Conservation (phyloP, 2,797 vertebrate genomes). For the Myotis pilosus region DNA sequence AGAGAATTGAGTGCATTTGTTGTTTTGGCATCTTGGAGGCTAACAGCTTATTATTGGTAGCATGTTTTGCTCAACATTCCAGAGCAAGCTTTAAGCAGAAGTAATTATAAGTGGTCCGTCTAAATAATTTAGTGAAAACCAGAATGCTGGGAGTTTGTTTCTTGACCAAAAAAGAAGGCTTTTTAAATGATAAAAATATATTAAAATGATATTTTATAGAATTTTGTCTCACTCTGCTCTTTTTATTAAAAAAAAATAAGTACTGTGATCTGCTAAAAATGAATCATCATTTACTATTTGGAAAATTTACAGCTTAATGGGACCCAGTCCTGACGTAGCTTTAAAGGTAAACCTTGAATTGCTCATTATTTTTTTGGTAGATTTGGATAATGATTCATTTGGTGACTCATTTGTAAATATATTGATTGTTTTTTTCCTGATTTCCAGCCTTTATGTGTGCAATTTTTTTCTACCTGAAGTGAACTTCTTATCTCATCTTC, state of each 20-base stretch:
- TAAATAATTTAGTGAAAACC: slow-evolving; percentile 33
- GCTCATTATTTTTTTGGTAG: not conserved
- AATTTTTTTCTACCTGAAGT: not conserved
- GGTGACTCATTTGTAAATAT: not conserved
- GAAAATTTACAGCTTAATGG: not conserved
- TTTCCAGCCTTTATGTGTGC: not conserved
- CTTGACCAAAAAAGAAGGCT: not conserved
- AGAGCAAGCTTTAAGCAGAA: not conserved
- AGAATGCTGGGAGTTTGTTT: slow-evolving; percentile 3
- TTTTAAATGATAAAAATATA: not conserved
- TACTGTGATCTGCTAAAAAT: not conserved
- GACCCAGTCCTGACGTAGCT: not conserved
- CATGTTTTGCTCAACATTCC: slow-evolving; percentile 20
- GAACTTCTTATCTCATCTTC: not conserved
- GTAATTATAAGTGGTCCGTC: not conserved
- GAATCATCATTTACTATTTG: not conserved
- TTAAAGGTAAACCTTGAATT: not conserved
- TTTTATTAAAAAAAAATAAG: not conserved
- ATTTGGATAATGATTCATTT: not conserved
- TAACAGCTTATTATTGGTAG: not conserved
- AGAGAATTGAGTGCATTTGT: not conserved
- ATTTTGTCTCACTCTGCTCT: not conserved
- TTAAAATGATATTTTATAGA: slow-evolving; percentile 17
- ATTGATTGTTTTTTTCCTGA: not conserved
- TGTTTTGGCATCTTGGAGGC: not conserved